Evolutionary conservation across 92 coral and sea anemone species (phyloP).

Genomic region (Epizoanthus illoricatus): DNA sequence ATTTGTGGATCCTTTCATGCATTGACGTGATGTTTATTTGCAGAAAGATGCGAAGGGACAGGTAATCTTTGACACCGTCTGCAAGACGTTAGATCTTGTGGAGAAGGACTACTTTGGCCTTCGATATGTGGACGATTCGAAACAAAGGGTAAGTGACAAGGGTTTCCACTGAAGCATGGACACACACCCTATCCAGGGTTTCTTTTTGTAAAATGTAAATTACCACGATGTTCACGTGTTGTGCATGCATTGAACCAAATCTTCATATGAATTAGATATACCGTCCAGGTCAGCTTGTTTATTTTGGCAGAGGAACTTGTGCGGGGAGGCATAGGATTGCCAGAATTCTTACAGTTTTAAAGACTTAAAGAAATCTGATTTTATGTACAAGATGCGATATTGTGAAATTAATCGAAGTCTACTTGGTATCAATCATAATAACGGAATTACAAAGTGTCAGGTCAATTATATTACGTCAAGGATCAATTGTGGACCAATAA

Average conservation of each 20-base stretch:
- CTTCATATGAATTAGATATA: not conserved
- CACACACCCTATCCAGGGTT: constrained; percentile 3
- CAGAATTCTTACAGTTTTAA: too few species aligned
- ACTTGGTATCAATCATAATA: not conserved
- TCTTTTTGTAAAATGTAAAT: constrained; percentile 37
- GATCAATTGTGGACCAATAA: not conserved
- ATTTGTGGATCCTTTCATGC: not conserved
- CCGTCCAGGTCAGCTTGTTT: not conserved
- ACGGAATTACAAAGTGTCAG: not conserved
- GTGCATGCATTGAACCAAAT: constrained; percentile 17
- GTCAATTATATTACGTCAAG: not conserved
- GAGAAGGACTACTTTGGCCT: constrained; percentile 99
- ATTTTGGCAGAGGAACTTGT: not conserved
- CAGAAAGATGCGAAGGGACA: constrained; percentile 98
- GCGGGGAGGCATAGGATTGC: not conserved
- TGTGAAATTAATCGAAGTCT: constrained; percentile 1
- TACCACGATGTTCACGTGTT: constrained; percentile 22
- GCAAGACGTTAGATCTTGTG: constrained; percentile 85
- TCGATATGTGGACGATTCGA: constrained; percentile 91
- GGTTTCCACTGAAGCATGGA: not conserved
- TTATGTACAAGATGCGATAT: not conserved
- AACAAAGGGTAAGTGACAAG: constrained; percentile 79
- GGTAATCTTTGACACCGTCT: constrained; percentile 83
- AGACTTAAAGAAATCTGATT: not conserved
- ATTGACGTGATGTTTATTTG: not conserved